Evolutionary conservation across 2,113 vertebrate genomes (phyloP).

Genomic region (Mungos mungo): DNA sequence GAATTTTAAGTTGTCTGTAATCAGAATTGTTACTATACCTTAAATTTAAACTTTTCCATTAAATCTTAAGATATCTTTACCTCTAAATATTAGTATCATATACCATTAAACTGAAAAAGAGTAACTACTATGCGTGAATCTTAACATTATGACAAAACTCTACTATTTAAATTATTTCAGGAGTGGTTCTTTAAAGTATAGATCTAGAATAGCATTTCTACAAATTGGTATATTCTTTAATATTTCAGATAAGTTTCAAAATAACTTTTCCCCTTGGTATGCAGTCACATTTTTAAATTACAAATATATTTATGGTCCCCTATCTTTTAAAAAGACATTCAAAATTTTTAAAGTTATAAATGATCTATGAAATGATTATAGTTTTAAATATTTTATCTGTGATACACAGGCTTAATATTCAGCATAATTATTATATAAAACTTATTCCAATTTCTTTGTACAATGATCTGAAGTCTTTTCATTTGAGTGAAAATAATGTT

Average conservation of each 20-base stretch:
- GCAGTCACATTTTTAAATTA: slow-evolving; percentile 61
- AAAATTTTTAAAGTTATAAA: slow-evolving; percentile 70
- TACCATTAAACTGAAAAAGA: fast-evolving
- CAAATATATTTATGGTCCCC: slow-evolving; percentile 72
- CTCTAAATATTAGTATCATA: slow-evolving; percentile 42
- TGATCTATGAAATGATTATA: slow-evolving; percentile 54
- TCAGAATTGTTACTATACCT: neutral
- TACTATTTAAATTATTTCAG: slow-evolving; percentile 46
- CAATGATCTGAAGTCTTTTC: slow-evolving; percentile 78
- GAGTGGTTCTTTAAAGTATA: neutral
- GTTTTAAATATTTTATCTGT: slow-evolving; percentile 60
- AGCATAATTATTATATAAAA: slow-evolving; percentile 69
- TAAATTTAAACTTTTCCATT: slow-evolving; percentile 41
- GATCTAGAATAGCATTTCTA: slow-evolving; percentile 10
- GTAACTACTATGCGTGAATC: neutral
- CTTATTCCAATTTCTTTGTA: slow-evolving; percentile 75
- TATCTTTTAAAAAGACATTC: slow-evolving; percentile 57
- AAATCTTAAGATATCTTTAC: slow-evolving; percentile 49
- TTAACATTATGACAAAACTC: neutral
- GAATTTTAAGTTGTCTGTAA: neutral
- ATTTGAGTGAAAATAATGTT: slow-evolving; percentile 15
- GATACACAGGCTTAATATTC: slow-evolving; percentile 71
- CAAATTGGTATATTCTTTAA: slow-evolving; percentile 55
- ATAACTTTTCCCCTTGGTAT: slow-evolving; percentile 30
- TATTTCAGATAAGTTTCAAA: slow-evolving; percentile 25